Base-by-base conservation (phyloP, 1,140 invertebrate species). In the Heliothis virescens region DNA sequence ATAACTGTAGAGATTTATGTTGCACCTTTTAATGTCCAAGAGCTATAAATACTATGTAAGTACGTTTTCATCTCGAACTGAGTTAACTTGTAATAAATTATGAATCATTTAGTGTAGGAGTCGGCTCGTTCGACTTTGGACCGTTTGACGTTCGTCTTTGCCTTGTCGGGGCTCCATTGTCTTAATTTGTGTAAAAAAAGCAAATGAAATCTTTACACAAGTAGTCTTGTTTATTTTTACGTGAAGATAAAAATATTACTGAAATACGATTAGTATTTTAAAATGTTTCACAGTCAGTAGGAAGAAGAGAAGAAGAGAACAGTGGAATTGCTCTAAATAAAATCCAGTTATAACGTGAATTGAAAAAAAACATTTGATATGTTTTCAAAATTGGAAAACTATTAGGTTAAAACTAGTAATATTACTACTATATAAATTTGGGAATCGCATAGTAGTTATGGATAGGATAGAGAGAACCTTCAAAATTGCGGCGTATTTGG, bases 31-130 rank as follows among this genome's bases (percentile, higher is more conserved):
- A 48, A 13, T 67, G 41, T 48, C 63, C 63, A 21, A 16, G 41
- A 48, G 16, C 11, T 71, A 71, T 71, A 53, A 53, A 53, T 67
- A 4, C 48, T 67, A 18, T 71, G 41, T 21, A 18, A 4, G 13
- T 18, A 57, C 55, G 29, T 11, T 69, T 71, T 71, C 16, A 15
- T 52, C 67, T 21, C 13, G 13, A 29, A 71, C 2, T 9, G 62
- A 53, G 21, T 50, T 53, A 53, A 71, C 11, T 69, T 26, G 21
- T 26, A 48, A 29, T 15, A 53, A 29, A 52, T n/a, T 71, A 13
- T 71, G 21, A 71, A 52, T 71, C 48, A 71, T 71, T 50, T 67
- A 15, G 48, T 71, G 48, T 71, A 52, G 48, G 67, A 60, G 57
- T 60, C 57, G 18, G n/a, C 57, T 47, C 16, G 16, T 10, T 18